Evolutionary conservation across 2,797 vertebrate genomes (phyloP).

Genomic region (Alauda arvensis): DNA sequence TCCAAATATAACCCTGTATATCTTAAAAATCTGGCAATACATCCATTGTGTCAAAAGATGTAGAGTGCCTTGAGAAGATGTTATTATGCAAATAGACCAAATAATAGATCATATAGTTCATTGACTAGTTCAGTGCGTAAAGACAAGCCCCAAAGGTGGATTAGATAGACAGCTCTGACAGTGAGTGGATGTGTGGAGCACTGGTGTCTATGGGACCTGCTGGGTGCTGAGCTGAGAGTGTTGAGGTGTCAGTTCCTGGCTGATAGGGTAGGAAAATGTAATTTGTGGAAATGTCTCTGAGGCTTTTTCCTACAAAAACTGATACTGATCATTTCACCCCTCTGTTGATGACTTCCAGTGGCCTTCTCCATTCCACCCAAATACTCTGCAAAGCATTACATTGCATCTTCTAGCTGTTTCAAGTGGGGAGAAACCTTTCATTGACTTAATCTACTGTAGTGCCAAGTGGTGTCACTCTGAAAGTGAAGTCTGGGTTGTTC

Average conservation of each 20-base stretch:
- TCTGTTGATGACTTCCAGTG: neutral
- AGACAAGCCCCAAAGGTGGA: neutral
- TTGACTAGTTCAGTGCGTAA: neutral
- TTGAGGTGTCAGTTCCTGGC: neutral
- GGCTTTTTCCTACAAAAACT: neutral
- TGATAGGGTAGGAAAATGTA: neutral
- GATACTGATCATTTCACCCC: neutral
- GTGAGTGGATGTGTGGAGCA: fast-evolving
- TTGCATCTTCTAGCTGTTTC: neutral
- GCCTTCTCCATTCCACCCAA: neutral
- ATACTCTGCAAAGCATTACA: neutral
- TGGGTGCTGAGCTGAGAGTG: neutral
- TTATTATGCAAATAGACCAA: neutral
- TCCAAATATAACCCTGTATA: neutral
- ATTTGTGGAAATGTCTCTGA: neutral
- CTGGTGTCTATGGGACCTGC: neutral
- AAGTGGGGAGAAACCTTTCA: neutral
- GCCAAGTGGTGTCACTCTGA: neutral
- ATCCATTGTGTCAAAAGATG: neutral
- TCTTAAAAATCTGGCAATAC: neutral
- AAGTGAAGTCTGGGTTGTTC: neutral
- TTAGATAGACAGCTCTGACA: neutral
- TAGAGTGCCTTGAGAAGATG: neutral
- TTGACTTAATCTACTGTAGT: neutral
- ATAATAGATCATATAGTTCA: neutral